A percentile compares a stretch with the other conserved stretches of the same genome.
These are phyloP conservation scores for Ceryle rudis DNA, from an alignment of 2,797 vertebrate species.

Conservation along the genomic window DNA sequence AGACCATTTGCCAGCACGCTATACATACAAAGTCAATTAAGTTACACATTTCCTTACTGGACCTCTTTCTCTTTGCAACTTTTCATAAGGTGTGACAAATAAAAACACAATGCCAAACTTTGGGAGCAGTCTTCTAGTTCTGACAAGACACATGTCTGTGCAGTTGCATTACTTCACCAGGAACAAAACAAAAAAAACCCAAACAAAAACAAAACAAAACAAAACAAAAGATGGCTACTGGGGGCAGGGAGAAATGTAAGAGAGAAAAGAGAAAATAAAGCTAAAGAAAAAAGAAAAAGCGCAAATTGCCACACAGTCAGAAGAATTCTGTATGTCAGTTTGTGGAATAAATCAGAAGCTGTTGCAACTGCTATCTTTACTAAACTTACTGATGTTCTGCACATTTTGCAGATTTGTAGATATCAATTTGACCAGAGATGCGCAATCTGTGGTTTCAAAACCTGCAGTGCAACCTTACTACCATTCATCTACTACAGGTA, in stretches of 20 bases:
- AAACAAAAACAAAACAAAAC: neutral
- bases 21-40: neutral
- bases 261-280: fast-evolving
- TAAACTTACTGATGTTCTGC: slow-evolving; percentile 69
- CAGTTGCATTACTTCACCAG: slow-evolving; percentile 15
- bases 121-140: neutral
- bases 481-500: slow-evolving; percentile 52
- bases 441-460: slow-evolving; percentile 35
- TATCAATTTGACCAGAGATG: slow-evolving; percentile 25
- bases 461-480: slow-evolving; percentile 38
- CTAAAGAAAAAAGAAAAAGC: neutral
- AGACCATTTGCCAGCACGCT: neutral
- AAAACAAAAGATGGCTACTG: neutral
- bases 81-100: neutral
- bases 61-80: slow-evolving; percentile 13
- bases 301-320: neutral
- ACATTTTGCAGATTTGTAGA: slow-evolving; percentile 38
- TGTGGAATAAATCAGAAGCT: slow-evolving; percentile 41
- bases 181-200: neutral
- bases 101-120: neutral
- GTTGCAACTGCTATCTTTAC: neutral
- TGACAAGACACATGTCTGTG: neutral
- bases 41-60: neutral
- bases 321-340: neutral
- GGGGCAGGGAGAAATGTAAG: neutral